Percentiles rank a stretch among this genome's conserved stretches.
Conservation (phyloP, 2,888 invertebrate species). For the Callyntrura guangdongensis region DNA sequence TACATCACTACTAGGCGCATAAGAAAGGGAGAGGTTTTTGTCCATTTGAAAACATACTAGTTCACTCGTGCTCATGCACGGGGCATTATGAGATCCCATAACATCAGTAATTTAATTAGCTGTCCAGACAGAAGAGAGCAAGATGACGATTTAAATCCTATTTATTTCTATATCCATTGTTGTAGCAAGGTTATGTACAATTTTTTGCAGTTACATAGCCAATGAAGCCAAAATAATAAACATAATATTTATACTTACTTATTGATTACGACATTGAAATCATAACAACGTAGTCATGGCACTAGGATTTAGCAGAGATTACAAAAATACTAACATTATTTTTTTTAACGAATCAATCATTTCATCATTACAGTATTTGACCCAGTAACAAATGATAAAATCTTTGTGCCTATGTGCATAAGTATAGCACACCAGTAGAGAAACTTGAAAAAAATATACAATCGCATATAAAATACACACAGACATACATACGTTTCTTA, state of each 20-base stretch:
- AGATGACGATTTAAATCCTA: background rate
- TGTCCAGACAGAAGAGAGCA: background rate
- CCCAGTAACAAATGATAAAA: constrained; percentile 71
- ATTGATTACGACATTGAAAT: constrained; percentile 44
- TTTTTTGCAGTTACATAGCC: background rate
- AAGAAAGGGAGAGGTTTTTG: background rate
- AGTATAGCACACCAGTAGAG: constrained; percentile 1
- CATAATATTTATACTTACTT: background rate
- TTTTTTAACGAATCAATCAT: constrained; percentile 3
- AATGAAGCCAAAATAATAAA: constrained; percentile 41
- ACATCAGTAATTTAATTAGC: background rate
- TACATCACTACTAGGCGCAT: constrained; percentile 3
- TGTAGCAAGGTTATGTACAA: constrained; percentile 37
- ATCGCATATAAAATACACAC: background rate
- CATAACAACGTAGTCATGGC: constrained; percentile 3
- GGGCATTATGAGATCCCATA: constrained; percentile 33
- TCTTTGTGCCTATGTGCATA: background rate
- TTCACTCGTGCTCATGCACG: background rate
- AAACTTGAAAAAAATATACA: background rate
- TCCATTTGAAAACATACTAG: background rate
- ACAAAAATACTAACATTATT: background rate
- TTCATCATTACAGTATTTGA: constrained; percentile 56
- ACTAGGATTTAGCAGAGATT: background rate
- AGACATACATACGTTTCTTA: no score
- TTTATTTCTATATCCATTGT: constrained; percentile 20